These are phyloP conservation scores for Conus canariensis DNA, from an alignment of 2,888 invertebrate species.

Conservation along the genomic window DNA sequence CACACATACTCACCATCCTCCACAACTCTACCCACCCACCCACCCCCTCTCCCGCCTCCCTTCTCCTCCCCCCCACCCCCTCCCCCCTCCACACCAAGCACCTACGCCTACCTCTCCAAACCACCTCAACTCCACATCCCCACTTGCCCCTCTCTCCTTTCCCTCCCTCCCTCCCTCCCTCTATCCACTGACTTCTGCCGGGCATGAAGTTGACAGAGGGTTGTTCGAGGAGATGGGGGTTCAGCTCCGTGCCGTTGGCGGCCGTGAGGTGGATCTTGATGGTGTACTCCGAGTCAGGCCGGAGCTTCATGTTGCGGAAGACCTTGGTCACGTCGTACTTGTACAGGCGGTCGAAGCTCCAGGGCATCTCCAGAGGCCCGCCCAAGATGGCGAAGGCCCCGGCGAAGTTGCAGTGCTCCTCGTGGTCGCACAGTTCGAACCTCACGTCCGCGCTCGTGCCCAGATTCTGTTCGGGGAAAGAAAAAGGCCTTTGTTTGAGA, in stretches of 20 bases:
- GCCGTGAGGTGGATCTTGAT: constrained; percentile 42
- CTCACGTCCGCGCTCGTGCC: constrained; percentile 50
- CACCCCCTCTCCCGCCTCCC: too few species aligned
- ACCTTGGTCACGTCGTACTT: constrained; percentile 56
- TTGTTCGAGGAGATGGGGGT: constrained; percentile 39
- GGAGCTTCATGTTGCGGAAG: constrained; percentile 47
- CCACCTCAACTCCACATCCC: too few species aligned
- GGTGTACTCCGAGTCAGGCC: constrained; percentile 48
- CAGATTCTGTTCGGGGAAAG: constrained; percentile 38
- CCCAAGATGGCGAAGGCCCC: constrained; percentile 56
- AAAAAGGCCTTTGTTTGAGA: neutral
- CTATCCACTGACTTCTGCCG: constrained; percentile 35
- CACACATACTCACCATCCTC: too few species aligned
- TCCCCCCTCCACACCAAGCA: too few species aligned
- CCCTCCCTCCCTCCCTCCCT: too few species aligned
- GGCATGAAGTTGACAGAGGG: constrained; percentile 52
- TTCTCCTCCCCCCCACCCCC: too few species aligned
- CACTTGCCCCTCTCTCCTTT: too few species aligned
- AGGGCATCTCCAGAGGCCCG: constrained; percentile 54
- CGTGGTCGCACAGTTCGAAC: constrained; percentile 49
- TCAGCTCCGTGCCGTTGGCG: constrained; percentile 49
- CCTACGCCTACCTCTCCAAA: too few species aligned
- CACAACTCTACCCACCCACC: too few species aligned
- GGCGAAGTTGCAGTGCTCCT: constrained; percentile 51
- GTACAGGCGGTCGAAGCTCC: constrained; percentile 56